A percentile compares a stretch with the other conserved stretches of the same genome.
Evolutionary conservation across 2,888 invertebrate species (phyloP).

Genomic region (Terebella lapidaria): DNA sequence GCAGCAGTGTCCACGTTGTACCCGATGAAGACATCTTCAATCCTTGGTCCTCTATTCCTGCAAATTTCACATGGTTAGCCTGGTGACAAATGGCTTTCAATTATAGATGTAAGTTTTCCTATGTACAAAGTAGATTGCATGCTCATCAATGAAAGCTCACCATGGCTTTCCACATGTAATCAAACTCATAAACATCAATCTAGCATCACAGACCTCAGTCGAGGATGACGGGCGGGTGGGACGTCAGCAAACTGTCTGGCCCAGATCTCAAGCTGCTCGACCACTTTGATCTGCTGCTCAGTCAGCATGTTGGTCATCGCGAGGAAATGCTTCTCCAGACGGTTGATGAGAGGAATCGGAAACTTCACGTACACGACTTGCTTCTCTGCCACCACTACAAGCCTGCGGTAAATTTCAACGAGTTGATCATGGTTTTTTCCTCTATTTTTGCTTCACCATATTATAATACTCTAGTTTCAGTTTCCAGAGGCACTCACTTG

Average conservation of each 20-base stretch:
- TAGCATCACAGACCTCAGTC: no score
- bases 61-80: no score
- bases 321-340: constrained; percentile 50
- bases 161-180: no score
- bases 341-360: constrained; percentile 48
- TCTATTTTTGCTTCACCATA: no score
- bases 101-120: no score
- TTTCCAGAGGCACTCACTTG: constrained; percentile 28
- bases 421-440: not conserved
- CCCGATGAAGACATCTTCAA: constrained; percentile 40
- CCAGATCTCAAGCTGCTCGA: constrained; percentile 31
- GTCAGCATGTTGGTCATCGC: constrained; percentile 39
- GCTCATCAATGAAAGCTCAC: no score
- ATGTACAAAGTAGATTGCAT: no score
- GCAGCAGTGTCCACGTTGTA: constrained; percentile 40
- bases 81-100: no score
- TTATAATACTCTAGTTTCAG: no score
- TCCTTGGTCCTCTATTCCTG: constrained; percentile 2
- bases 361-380: constrained; percentile 43
- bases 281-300: constrained; percentile 28
- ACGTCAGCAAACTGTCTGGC: constrained; percentile 14
- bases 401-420: constrained; percentile 25
- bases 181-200: no score
- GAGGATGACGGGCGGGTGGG: no score
- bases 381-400: constrained; percentile 48